These are phyloP conservation scores for Kryphioiulus occultus DNA, from an alignment of 2,888 invertebrate species.

Conservation along the genomic window DNA sequence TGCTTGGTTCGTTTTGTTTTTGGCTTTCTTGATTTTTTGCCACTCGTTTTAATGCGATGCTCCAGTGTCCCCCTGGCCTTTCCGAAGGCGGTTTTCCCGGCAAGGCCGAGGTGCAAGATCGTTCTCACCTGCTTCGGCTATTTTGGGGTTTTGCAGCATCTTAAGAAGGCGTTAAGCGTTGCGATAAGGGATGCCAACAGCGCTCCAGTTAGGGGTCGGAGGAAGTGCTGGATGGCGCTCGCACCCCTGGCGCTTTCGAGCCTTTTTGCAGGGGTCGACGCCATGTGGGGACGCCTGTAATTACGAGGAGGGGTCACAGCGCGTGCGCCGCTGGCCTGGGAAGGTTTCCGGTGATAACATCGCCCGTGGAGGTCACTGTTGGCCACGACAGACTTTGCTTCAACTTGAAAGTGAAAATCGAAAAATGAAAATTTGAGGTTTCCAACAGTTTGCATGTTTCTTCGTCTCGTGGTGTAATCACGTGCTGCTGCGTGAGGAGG, in stretches of 20 bases:
- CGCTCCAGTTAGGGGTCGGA: not conserved
- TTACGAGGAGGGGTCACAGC: not conserved
- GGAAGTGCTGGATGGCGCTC: constrained; percentile 1
- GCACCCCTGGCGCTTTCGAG: not conserved
- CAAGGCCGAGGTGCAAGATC: not conserved
- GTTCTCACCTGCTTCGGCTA: not conserved
- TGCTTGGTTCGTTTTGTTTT: not conserved
- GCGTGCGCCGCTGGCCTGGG: not conserved
- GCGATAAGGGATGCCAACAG: not conserved
- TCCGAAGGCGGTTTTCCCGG: constrained; percentile 24
- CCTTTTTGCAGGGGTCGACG: no score
- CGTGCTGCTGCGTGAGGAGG: no score
- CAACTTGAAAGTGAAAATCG: no score
- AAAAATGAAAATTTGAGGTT: no score
- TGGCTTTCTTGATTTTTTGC: not conserved
- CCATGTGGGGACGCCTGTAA: no score
- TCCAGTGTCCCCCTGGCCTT: not conserved
- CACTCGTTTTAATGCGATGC: no score
- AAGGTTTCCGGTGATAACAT: not conserved
- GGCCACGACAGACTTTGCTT: no score
- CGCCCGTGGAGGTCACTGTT: not conserved
- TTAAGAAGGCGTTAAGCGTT: not conserved
- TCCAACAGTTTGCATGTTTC: no score
- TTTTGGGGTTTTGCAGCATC: constrained; percentile 16
- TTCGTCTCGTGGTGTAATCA: no score